These are phyloP conservation scores for Cryptoblepharus egeriae DNA, from an alignment of 2,797 vertebrate genomes.

Conservation along the genomic window DNA sequence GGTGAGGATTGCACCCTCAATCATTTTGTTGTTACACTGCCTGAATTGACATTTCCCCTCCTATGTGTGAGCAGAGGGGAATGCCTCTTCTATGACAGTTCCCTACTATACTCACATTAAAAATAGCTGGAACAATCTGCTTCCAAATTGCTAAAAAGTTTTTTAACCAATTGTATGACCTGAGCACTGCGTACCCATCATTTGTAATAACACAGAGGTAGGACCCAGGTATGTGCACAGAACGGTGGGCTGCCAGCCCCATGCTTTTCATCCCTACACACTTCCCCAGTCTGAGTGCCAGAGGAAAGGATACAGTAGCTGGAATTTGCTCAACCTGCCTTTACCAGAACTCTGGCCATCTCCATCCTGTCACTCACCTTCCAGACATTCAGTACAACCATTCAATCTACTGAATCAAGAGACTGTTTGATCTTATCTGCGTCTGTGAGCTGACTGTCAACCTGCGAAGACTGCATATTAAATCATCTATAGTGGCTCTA, in stretches of 20 bases:
- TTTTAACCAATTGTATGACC: not conserved
- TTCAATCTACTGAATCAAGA: conserved; percentile 82
- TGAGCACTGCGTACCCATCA: not conserved
- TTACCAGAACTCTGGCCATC: conserved; percentile 71
- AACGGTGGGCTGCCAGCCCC: not conserved
- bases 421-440: conserved; percentile 85
- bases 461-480: conserved; percentile 83
- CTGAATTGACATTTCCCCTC: not conserved
- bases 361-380: conserved; percentile 77
- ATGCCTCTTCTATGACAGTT: conserved; percentile 22
- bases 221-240: not conserved
- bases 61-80: not conserved
- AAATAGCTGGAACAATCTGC: not conserved
- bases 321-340: conserved; percentile 66
- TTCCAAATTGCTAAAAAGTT: not conserved
- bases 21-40: not conserved
- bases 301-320: conserved; percentile 72
- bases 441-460: conserved; percentile 85
- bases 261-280: not conserved
- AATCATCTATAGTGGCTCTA: conserved; percentile 83
- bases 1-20: no score
- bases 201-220: not conserved
- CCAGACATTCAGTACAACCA: conserved; percentile 81
- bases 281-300: conserved; percentile 59
- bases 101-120: not conserved